Evolutionary conservation across 2,113 vertebrate genomes (phyloP).

Genomic region (Ursus arctos): DNA sequence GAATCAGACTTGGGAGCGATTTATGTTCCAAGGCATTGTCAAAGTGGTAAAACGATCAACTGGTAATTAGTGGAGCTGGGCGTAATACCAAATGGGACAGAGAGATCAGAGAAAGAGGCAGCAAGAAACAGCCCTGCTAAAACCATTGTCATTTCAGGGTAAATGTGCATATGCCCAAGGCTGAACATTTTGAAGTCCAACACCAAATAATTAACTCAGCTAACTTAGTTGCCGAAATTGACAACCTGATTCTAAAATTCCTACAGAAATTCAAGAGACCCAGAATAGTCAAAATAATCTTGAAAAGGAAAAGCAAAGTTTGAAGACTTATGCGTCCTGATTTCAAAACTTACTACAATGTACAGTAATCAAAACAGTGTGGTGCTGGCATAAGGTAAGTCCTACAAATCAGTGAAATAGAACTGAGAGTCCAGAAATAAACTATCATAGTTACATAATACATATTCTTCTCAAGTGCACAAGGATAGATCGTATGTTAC

Average conservation of each 20-base stretch:
- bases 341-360: neutral
- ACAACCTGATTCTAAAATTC: neutral
- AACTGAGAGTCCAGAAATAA: neutral
- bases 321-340: neutral
- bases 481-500: neutral
- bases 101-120: neutral
- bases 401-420: neutral
- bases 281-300: neutral
- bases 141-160: too few species aligned
- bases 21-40: neutral
- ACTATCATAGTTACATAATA: neutral
- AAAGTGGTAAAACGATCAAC: neutral
- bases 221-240: neutral
- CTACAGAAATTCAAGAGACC: neutral
- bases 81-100: neutral
- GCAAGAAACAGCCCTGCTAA: neutral
- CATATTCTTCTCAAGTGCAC: neutral
- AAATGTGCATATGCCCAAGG: too few species aligned
- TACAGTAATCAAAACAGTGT: neutral
- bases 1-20: neutral
- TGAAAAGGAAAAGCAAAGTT: neutral
- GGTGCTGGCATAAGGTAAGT: neutral
- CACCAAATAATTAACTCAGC: neutral
- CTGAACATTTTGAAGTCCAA: neutral
- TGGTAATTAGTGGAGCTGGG: neutral